Conservation (phyloP, 2,888 invertebrate genomes). For the Hypselothyrea guttata region DNA sequence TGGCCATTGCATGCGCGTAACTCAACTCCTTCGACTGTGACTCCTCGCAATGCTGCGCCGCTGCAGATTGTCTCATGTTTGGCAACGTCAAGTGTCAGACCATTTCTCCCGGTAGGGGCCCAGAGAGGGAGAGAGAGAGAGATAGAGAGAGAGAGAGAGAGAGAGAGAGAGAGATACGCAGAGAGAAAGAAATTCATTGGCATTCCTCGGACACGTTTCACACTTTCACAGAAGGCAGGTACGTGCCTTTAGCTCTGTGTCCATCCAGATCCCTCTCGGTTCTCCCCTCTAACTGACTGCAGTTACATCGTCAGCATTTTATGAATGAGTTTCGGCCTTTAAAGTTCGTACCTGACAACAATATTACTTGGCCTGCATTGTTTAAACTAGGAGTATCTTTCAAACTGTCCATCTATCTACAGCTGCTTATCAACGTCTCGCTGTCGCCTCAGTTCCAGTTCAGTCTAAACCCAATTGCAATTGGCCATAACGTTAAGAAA, state of each 20-base stretch:
- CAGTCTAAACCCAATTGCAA: not conserved
- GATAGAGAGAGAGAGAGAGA: too few species aligned
- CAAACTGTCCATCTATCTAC: conserved; percentile 23
- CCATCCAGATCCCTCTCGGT: too few species aligned
- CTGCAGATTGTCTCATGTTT: conserved; percentile 53
- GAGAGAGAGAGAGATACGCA: not conserved
- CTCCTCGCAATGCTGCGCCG: not conserved
- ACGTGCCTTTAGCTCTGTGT: conserved; percentile 34
- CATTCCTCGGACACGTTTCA: conserved; percentile 73
- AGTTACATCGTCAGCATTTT: conserved; percentile 32
- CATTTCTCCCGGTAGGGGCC: too few species aligned
- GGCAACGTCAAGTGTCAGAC: conserved; percentile 72
- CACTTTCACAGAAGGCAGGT: conserved; percentile 65
- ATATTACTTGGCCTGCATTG: not conserved
- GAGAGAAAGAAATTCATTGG: conserved; percentile 67
- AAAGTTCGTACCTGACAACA: conserved; percentile 32
- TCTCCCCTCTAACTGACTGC: not conserved
- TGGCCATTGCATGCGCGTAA: conserved; percentile 73
- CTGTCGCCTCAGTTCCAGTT: conserved; percentile 12
- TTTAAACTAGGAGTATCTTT: conserved; percentile 30
- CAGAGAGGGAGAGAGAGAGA: too few species aligned
- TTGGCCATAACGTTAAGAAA: conserved; percentile 12
- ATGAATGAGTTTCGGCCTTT: conserved; percentile 55
- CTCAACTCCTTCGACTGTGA: conserved; percentile 51
- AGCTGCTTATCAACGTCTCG: conserved; percentile 37